Evolutionary conservation across 2,113 vertebrate species (phyloP).

Genomic region (Delphinapterus leucas): DNA sequence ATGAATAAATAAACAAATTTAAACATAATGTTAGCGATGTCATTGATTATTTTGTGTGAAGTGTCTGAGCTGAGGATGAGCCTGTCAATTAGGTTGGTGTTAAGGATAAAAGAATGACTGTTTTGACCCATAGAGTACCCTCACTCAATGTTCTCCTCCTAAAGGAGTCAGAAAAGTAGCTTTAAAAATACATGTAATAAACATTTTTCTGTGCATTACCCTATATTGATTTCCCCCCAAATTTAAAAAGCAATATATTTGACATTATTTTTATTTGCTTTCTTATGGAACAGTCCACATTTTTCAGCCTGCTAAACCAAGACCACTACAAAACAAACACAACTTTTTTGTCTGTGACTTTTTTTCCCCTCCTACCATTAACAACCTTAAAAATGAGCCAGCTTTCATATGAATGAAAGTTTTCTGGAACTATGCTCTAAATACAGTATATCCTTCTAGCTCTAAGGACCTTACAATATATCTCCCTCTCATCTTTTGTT

Average conservation of each 20-base stretch:
- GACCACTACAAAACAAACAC: neutral
- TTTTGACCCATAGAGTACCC: neutral
- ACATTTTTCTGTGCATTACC: neutral
- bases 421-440: neutral
- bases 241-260: neutral
- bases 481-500: neutral
- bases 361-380: neutral
- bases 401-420: neutral
- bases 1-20: neutral
- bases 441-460: neutral
- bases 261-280: neutral
- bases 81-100: neutral
- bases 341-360: neutral
- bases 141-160: neutral
- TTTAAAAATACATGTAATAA: neutral
- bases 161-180: neutral
- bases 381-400: neutral
- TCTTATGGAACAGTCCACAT: neutral
- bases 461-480: neutral
- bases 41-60: neutral
- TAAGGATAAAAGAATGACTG: neutral
- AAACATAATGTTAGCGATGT: neutral
- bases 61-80: neutral
- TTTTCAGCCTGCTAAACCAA: neutral
- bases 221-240: neutral